Evolutionary conservation across 1,140 invertebrate genomes (phyloP).

Genomic region (Hylaeus anthracinus): DNA sequence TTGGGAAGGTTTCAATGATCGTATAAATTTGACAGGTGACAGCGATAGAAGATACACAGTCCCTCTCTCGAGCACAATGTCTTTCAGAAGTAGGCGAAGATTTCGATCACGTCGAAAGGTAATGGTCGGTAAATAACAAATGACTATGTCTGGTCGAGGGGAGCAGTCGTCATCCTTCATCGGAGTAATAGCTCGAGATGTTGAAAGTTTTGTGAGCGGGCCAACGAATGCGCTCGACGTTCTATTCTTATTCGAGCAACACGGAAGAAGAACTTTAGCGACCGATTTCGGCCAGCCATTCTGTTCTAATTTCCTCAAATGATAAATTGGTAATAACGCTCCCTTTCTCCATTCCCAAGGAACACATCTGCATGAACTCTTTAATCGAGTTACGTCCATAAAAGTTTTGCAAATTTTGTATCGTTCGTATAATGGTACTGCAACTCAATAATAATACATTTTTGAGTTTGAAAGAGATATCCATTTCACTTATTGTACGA

Average conservation of each 20-base stretch:
- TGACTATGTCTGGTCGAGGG: slow-evolving; percentile 48
- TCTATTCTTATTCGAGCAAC: slow-evolving; percentile 24
- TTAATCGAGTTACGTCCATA: not conserved
- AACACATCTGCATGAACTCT: not conserved
- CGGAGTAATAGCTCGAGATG: slow-evolving; percentile 52
- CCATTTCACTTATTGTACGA: too few species aligned
- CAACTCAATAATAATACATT: too few species aligned
- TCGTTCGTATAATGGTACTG: too few species aligned
- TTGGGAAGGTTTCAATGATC: not conserved
- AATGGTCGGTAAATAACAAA: slow-evolving; percentile 73
- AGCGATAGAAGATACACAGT: not conserved
- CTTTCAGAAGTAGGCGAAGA: slow-evolving; percentile 21
- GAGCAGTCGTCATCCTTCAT: slow-evolving; percentile 61
- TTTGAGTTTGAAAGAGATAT: too few species aligned
- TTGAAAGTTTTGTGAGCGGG: slow-evolving; percentile 48
- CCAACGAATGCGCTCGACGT: slow-evolving; percentile 38
- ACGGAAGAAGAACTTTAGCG: slow-evolving; percentile 37
- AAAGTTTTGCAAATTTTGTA: too few species aligned
- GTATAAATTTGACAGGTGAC: not conserved
- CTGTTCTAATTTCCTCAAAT: slow-evolving; percentile 36
- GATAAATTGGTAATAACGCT: slow-evolving; percentile 43
- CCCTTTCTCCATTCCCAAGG: not conserved
- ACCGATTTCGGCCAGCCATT: slow-evolving; percentile 34
- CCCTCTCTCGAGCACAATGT: slow-evolving; percentile 12
- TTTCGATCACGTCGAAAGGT: slow-evolving; percentile 69